A percentile compares a stretch with the other conserved stretches of the same genome.
Conservation (phyloP, 2,797 vertebrate genomes). For the Margarornis squamiger region DNA sequence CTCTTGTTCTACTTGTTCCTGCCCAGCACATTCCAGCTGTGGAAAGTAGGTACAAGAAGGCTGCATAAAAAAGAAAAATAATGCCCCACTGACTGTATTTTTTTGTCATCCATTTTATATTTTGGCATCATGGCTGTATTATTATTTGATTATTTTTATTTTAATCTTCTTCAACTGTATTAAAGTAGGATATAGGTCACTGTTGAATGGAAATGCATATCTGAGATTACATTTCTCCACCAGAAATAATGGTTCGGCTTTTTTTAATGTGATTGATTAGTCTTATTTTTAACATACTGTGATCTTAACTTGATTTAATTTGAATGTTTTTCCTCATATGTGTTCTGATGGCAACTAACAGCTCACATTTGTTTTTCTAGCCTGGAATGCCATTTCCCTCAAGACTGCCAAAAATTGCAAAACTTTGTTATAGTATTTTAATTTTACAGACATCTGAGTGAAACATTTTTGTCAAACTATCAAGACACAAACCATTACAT, state of each 20-base stretch:
- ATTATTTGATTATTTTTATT: not conserved
- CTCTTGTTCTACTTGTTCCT: not conserved
- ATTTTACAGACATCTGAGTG: slow-evolving; percentile 24
- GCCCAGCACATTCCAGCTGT: not conserved
- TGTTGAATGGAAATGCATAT: not conserved
- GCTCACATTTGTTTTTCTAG: slow-evolving; percentile 31
- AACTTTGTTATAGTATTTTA: slow-evolving; percentile 33
- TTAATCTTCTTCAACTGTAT: not conserved
- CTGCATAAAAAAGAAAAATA: not conserved
- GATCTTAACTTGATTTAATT: slow-evolving; percentile 31
- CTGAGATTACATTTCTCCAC: not conserved
- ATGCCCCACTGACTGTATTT: not conserved
- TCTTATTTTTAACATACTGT: slow-evolving; percentile 53
- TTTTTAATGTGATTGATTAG: not conserved
- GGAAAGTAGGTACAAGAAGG: not conserved
- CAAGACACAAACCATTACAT: slow-evolving; percentile 36
- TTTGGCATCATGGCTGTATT: not conserved
- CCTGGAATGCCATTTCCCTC: slow-evolving; percentile 13
- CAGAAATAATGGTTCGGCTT: not conserved
- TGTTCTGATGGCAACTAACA: not conserved
- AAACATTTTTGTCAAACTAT: slow-evolving; percentile 49
- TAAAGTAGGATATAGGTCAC: not conserved
- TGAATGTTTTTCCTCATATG: not conserved
- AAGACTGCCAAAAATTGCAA: slow-evolving; percentile 46
- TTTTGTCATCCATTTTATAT: not conserved